Conservation (phyloP, 2,113 vertebrate genomes). For the Hippocampus barbouri region DNA sequence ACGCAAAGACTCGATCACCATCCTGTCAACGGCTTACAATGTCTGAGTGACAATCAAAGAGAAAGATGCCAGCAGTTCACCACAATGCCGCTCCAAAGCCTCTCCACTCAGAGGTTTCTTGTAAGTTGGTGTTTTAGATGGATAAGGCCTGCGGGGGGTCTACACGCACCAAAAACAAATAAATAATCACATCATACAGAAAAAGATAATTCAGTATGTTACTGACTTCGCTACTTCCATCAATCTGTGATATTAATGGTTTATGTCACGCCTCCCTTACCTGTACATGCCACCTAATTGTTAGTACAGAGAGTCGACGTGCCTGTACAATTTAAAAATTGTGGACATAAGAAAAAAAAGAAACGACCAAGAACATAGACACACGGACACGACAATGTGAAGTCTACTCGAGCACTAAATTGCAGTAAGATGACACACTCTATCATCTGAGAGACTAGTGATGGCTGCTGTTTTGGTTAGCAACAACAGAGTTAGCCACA, state of each 20-base stretch:
- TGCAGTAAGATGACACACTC: no score
- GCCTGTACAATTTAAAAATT: background rate
- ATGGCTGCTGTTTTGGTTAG: background rate
- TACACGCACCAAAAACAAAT: background rate
- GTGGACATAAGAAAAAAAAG: background rate
- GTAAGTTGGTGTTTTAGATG: conserved; percentile 9
- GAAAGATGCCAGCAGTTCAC: conserved; percentile 48
- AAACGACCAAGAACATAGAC: background rate
- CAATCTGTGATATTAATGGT: background rate
- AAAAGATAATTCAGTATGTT: no score
- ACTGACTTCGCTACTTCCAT: background rate
- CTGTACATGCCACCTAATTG: background rate
- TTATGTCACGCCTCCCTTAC: background rate
- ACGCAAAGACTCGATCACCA: conserved; percentile 51
- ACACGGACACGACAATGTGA: background rate
- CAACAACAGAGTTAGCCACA: background rate
- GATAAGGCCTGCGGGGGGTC: background rate
- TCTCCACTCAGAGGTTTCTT: conserved; percentile 8
- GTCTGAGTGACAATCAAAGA: conserved; percentile 49
- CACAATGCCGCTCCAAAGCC: conserved; percentile 28
- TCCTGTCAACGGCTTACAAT: conserved; percentile 55
- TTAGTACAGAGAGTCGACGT: no score
- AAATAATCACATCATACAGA: background rate
- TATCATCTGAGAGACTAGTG: background rate
- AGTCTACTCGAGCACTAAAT: background rate